Percentiles rank a stretch among this genome's conserved stretches.
phyloP scores from a whole-genome alignment of 2,888 invertebrate species.

The Galerucella nymphaeae region DNA sequence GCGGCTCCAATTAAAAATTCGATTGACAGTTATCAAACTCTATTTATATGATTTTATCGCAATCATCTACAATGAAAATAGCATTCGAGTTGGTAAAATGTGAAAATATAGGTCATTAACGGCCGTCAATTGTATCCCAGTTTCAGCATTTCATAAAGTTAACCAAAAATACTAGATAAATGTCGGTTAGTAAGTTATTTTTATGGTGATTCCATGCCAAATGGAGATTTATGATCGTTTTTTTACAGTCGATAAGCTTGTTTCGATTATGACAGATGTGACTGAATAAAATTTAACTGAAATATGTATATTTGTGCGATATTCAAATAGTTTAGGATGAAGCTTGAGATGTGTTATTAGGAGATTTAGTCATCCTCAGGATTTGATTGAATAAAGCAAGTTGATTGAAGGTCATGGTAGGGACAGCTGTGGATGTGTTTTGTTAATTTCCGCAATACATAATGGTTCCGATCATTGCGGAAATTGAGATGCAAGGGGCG shows the following conservation, averaged over 20 bases:
- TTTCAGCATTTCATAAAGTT: not conserved
- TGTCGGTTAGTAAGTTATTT: not conserved
- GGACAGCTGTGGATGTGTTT: too few relatives aligned
- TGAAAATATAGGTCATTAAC: not conserved
- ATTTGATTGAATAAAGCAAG: too few relatives aligned
- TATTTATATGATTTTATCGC: slow-evolving; percentile 6
- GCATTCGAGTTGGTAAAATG: not conserved
- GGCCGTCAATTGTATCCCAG: not conserved
- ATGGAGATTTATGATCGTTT: not conserved
- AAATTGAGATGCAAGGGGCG: too few relatives aligned
- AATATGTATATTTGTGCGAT: not conserved
- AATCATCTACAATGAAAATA: not conserved
- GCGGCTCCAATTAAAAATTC: not conserved
- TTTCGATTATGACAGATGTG: not conserved
- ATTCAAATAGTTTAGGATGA: too few relatives aligned
- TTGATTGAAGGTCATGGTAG: too few relatives aligned
- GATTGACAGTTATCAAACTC: not conserved
- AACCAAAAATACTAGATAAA: not conserved
- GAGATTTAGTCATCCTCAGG: too few relatives aligned
- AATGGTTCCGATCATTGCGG: too few relatives aligned
- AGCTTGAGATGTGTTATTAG: too few relatives aligned
- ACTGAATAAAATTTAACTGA: too few relatives aligned
- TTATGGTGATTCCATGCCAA: not conserved
- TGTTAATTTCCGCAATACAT: too few relatives aligned
- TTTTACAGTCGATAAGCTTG: not conserved